Evolutionary conservation across 1,140 invertebrate species (phyloP), one percentile per base, ranked within the genome.

Genomic region (Ctenoplectra terminalis): DNA sequence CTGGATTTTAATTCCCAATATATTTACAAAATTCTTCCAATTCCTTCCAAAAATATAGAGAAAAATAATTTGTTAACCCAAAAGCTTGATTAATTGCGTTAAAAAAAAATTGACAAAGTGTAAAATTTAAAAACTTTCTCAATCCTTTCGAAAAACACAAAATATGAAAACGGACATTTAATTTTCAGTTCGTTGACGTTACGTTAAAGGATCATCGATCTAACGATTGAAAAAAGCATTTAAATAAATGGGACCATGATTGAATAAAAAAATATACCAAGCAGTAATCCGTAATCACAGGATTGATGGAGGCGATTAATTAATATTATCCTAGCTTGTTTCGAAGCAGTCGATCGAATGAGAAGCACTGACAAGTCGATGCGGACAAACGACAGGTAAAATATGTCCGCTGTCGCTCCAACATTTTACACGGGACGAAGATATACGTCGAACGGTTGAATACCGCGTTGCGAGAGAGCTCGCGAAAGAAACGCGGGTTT

Each of bases 341-440:
- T 64, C 34, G 61, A 7, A 11, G 31, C 43, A 13, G 13, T 48
- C 34, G 46, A 79, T 48, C 26, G 58, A 52, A 74, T 81, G 78
- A 81, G 78, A 81, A 37, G 48, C 78, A 81, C 78, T 81, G 78
- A 46, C 67, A 15, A 40, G 31, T 73, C 26, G 78, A 63, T 20
- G n/a, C 20, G 17, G 43, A 48, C 43, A 58, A 40, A 67, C 46
- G 78, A 66, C 78, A 74, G 78, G 61, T 81, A 73, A 81, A 81
- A 81, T 76, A 81, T 76, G 63, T 67, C 72, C 34, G 50, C 64
- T 82, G 81, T 82, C 75, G 58, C 9, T 56, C 58, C 26, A 64
- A 56, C 81, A 72, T 79, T 79, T 79, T 71, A 43, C 75, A 31
- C 48, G 48, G 34, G 74, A 82, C 73, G 64, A 82, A 82, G 80